phyloP scores from a whole-genome alignment of 2,113 vertebrate species.

The Amblyornis subalaris region DNA sequence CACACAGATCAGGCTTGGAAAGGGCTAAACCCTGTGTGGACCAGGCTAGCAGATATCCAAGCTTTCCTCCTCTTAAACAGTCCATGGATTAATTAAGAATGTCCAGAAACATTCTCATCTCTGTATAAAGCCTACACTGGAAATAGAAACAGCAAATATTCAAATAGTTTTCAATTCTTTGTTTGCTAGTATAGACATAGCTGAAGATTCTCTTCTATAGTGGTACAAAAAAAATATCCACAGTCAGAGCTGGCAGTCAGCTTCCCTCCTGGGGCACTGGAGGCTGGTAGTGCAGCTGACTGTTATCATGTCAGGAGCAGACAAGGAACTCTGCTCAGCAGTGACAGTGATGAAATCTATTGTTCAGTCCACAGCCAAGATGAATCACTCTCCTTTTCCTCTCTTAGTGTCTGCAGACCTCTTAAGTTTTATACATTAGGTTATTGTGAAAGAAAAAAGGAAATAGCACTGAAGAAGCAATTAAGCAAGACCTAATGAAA shows the following conservation, averaged over 20 bases:
- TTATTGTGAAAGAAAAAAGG: not conserved
- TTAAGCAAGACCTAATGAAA: not conserved
- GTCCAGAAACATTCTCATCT: not conserved
- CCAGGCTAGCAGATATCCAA: not conserved
- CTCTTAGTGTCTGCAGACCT: not conserved
- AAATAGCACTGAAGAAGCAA: not conserved
- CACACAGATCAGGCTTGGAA: not conserved
- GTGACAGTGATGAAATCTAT: conserved; percentile 27
- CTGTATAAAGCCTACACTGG: not conserved
- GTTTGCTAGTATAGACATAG: not conserved
- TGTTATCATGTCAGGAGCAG: not conserved
- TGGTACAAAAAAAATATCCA: not conserved
- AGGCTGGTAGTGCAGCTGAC: not conserved
- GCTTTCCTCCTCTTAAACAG: not conserved
- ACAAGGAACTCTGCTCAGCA: conserved; percentile 35
- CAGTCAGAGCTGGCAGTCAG: not conserved
- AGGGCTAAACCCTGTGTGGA: not conserved
- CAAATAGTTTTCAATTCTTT: not conserved
- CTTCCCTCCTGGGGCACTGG: not conserved
- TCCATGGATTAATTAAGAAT: not conserved
- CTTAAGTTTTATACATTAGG: not conserved
- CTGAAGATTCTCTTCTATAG: not conserved
- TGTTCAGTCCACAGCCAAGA: conserved; percentile 32
- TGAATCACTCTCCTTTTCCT: conserved; percentile 33
- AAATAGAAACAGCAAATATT: not conserved